Percentiles rank a stretch among this genome's conserved stretches.
phyloP scores from a whole-genome alignment of 2,797 vertebrate genomes.

The Megaceryle alcyon region DNA sequence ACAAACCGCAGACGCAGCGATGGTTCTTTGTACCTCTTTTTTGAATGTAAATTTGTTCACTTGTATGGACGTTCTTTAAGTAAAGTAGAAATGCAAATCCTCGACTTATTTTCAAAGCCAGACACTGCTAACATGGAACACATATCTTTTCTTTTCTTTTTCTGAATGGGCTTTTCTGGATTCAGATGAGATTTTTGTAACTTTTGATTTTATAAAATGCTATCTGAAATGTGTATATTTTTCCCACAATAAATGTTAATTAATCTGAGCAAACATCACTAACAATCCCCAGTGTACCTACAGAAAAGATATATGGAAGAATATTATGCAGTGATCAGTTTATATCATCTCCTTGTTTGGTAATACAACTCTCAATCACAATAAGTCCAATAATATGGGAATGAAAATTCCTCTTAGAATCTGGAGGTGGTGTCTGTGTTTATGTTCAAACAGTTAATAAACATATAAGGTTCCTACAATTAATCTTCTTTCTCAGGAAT shows the following conservation, averaged over 20 bases:
- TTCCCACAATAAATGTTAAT: not conserved
- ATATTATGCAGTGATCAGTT: not conserved
- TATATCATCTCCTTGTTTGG: not conserved
- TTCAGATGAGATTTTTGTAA: not conserved
- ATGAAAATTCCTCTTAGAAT: not conserved
- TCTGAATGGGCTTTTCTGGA: not conserved
- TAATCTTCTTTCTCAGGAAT: not conserved
- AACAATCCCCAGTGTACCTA: not conserved
- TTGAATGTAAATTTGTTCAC: not conserved
- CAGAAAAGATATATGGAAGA: not conserved
- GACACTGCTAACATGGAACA: not conserved
- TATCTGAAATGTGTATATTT: not conserved
- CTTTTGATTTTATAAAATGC: not conserved
- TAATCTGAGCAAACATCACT: not conserved
- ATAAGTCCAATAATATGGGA: not conserved
- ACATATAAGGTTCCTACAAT: not conserved
- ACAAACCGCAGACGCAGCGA: rapidly evolving
- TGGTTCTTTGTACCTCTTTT: not conserved
- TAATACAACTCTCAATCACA: not conserved
- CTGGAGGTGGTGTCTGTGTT: not conserved
- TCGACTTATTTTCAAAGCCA: not conserved
- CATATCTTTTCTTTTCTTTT: not conserved
- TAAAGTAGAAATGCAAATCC: not conserved
- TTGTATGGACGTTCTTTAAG: not conserved
- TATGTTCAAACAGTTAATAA: not conserved